Conservation (phyloP, 2,888 invertebrate genomes). For the Oegoconia quadripuncta region DNA sequence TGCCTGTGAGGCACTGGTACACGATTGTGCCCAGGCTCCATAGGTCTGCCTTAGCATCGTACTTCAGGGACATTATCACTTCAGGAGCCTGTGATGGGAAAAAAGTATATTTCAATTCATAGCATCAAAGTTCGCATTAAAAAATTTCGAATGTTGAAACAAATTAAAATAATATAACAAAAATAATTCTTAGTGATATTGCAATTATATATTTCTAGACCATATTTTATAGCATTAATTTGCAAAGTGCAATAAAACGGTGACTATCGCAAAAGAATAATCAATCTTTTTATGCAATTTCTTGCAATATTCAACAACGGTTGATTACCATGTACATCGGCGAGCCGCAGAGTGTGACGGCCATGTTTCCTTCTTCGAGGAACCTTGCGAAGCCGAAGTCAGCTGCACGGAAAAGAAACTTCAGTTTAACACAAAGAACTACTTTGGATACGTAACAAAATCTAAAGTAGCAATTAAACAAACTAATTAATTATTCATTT, state of each 20-base stretch:
- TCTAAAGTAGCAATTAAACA: conserved; percentile 4
- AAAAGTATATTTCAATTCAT: not conserved
- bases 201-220: no score
- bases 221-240: no score
- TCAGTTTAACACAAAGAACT: conserved; percentile 16
- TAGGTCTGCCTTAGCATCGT: conserved; percentile 99
- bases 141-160: not conserved
- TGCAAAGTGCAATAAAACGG: no score
- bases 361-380: conserved; percentile 99
- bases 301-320: no score
- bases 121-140: no score
- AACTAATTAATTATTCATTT: conserved; percentile 4
- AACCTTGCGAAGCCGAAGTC: conserved; percentile 99
- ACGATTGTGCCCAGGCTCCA: conserved; percentile 99
- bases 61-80: conserved; percentile 99
- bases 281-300: no score
- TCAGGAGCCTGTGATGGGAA: conserved; percentile 91
- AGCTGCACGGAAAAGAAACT: conserved; percentile 79
- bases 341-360: conserved; percentile 98
- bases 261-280: no score
- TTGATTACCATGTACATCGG: conserved; percentile 99
- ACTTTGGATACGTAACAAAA: conserved; percentile 1
- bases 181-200: no score
- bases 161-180: not conserved
- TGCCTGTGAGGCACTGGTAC: conserved; percentile 98